These are phyloP conservation scores for Drosophila mulleri DNA, from an alignment of 2,888 invertebrate genomes.

Conservation along the genomic window DNA sequence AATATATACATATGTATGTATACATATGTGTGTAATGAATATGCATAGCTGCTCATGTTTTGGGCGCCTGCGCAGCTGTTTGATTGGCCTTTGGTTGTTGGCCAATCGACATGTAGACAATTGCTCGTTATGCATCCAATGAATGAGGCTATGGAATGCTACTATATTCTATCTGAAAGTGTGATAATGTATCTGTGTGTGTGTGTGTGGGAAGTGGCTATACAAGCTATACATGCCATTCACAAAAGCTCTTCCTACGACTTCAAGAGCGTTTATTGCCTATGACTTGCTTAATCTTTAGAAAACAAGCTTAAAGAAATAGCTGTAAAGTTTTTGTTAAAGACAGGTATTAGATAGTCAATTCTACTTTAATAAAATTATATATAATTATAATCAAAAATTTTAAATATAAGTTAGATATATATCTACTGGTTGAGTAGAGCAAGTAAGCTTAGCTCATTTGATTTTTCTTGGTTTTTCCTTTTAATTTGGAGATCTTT, in stretches of 20 bases:
- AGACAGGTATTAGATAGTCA: not conserved
- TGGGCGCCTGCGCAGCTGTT: conserved; percentile 59
- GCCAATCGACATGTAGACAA: conserved; percentile 69
- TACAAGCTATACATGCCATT: conserved; percentile 24
- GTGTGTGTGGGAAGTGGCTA: conserved; percentile 40
- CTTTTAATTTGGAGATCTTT: too few relatives aligned
- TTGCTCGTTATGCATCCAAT: conserved; percentile 58
- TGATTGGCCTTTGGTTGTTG: conserved; percentile 55
- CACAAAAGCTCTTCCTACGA: conserved; percentile 50
- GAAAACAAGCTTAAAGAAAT: conserved; percentile 1
- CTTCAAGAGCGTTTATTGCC: conserved; percentile 28
- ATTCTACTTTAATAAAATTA: not conserved
- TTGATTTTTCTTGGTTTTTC: not conserved
- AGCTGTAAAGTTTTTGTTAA: conserved; percentile 3
- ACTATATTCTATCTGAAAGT: conserved; percentile 14
- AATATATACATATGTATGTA: not conserved
- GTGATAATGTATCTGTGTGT: not conserved
- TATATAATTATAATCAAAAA: not conserved
- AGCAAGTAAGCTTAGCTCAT: not conserved
- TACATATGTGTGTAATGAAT: not conserved
- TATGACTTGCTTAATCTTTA: conserved; percentile 31
- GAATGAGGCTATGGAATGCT: conserved; percentile 39
- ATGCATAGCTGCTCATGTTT: conserved; percentile 17
- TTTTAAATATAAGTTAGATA: not conserved
- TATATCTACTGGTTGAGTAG: not conserved